Conservation (phyloP, 2,888 invertebrate genomes). For the Didymodactylos carnosus region DNA sequence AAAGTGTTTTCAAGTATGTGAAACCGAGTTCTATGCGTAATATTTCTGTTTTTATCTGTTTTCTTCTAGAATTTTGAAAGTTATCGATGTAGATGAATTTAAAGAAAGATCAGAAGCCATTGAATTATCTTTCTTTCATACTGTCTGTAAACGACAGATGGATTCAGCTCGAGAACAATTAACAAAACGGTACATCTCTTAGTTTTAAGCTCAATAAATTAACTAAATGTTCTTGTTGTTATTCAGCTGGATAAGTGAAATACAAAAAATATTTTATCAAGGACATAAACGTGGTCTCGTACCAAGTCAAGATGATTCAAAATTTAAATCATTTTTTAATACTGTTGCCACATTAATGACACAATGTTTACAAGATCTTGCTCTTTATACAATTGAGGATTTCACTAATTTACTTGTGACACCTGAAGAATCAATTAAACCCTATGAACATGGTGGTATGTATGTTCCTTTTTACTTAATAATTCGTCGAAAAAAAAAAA, state of each 20-base stretch:
- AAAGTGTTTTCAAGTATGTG: conserved; percentile 46
- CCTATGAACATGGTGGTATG: conserved; percentile 32
- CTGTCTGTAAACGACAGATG: conserved; percentile 42
- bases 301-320: conserved; percentile 39
- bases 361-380: conserved; percentile 58
- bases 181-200: conserved; percentile 40
- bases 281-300: conserved; percentile 34
- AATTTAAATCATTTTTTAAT: conserved; percentile 58
- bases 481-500: background rate
- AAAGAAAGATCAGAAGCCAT: conserved; percentile 41
- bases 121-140: conserved; percentile 46
- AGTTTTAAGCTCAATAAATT: background rate
- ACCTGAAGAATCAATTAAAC: conserved; percentile 34
- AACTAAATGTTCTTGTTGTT: background rate
- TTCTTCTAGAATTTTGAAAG: background rate
- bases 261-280: conserved; percentile 33
- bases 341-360: conserved; percentile 70
- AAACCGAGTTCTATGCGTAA: too few relatives aligned
- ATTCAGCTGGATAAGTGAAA: conserved; percentile 32
- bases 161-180: conserved; percentile 49
- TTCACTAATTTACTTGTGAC: conserved; percentile 57
- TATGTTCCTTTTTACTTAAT: too few relatives aligned
- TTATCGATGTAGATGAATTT: conserved; percentile 22
- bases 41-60: background rate
- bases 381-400: conserved; percentile 55